Percentiles rank a stretch among this genome's conserved stretches.
These are phyloP conservation scores for Calonectris borealis DNA, from an alignment of 2,113 vertebrate species.

Conservation along the genomic window DNA sequence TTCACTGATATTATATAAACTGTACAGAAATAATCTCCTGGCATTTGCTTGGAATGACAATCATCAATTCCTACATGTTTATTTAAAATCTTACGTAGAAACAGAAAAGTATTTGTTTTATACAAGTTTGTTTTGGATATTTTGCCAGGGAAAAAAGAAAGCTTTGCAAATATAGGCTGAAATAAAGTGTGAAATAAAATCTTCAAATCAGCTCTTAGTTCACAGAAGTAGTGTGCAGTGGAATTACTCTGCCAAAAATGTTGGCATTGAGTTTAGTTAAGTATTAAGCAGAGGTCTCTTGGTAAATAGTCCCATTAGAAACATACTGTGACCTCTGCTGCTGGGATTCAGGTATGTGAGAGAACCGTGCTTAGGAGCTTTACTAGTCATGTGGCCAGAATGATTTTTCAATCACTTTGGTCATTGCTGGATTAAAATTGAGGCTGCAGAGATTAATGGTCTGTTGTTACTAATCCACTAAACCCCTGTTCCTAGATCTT, in stretches of 20 bases:
- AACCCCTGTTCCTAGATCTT: slow-evolving; percentile 59
- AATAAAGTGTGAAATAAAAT: neutral
- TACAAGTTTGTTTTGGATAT: neutral
- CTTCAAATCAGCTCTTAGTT: neutral
- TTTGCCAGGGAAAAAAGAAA: neutral
- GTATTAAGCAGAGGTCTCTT: neutral
- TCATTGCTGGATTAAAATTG: slow-evolving; percentile 74
- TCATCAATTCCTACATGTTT: slow-evolving; percentile 7
- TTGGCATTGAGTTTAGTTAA: neutral
- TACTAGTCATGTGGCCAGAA: slow-evolving; percentile 25
- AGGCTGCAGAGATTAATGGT: slow-evolving; percentile 77
- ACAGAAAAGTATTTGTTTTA: slow-evolving; percentile 7
- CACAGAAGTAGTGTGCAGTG: neutral
- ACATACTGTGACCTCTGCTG: slow-evolving; percentile 16
- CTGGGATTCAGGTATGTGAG: slow-evolving; percentile 41
- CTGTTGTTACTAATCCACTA: slow-evolving; percentile 77
- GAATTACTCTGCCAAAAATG: neutral
- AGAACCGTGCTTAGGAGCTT: slow-evolving; percentile 43
- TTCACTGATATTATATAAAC: slow-evolving; percentile 36
- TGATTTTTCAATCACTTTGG: slow-evolving; percentile 64
- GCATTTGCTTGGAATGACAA: slow-evolving; percentile 24
- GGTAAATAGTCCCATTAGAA: slow-evolving; percentile 21
- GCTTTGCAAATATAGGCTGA: neutral
- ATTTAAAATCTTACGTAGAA: neutral
- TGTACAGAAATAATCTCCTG: slow-evolving; percentile 37